These are phyloP conservation scores for Gymnogyps californianus DNA, from an alignment of 2,113 vertebrate genomes.

Conservation along the genomic window DNA sequence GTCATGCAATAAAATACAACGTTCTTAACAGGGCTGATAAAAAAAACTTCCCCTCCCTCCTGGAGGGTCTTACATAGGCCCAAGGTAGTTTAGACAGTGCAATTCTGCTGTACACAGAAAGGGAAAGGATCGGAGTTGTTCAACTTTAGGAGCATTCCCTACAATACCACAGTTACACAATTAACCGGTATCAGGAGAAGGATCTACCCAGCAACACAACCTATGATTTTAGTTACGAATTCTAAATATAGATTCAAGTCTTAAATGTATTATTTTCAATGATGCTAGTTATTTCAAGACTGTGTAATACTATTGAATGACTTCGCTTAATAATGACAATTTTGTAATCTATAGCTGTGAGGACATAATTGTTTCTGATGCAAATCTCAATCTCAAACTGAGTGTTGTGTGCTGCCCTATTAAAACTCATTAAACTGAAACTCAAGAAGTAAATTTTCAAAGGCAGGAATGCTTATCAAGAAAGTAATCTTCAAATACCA, in stretches of 20 bases:
- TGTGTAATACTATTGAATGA: background rate
- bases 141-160: background rate
- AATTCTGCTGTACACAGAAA: background rate
- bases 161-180: background rate
- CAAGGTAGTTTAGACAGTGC: background rate
- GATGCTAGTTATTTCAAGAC: background rate
- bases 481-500: background rate
- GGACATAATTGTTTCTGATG: background rate
- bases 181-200: background rate
- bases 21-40: background rate
- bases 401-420: background rate
- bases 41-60: background rate
- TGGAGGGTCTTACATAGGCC: background rate
- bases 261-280: background rate
- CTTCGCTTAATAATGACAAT: background rate
- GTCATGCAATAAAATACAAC: background rate
- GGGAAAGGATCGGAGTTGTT: background rate
- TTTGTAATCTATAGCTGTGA: background rate
- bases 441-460: background rate
- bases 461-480: background rate
- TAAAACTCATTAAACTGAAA: background rate
- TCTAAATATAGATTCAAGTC: background rate
- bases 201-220: background rate
- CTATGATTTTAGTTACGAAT: background rate
- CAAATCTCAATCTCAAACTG: background rate